Evolutionary conservation across 2,113 vertebrate species (phyloP), one percentile per base, ranked within the genome.

Genomic region (Clarias macrocephalus): DNA sequence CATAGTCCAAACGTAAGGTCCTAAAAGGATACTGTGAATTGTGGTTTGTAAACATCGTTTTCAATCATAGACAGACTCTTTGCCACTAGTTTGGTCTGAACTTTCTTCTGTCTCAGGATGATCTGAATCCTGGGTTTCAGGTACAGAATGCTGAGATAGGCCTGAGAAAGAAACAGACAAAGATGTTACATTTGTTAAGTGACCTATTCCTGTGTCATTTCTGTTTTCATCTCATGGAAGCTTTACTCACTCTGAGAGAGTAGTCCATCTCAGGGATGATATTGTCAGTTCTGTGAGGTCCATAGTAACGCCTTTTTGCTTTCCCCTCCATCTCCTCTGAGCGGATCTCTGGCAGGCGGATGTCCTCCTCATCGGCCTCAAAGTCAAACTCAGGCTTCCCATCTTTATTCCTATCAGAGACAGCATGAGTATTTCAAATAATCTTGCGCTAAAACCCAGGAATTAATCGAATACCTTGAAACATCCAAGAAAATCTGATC

Each of bases 71-170:
- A 93, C 91, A 96, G 93, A 85, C 93, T 96, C 92, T 95, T 96
- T 21, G 94, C 91, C 63, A 96, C 94, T 90, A 96, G 91, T 88
- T 95, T 95, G 54, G 94, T 91, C 72, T 91, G 92, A 90, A 96
- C 94, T 88, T 96, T 96, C 93, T 94, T 95, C 88, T 95, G 92
- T 88, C 95, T 89, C 70, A 96, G 92, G 86, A 96, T 85, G 77
- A 97, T 93, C 91, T 96, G 96, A 86, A 94, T 95, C 80, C 94
- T 92, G 18, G 96, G 96, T 91, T 96, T 96, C 92, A 97, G 94
- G 86, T 97, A 96, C 42, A 97, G 91, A 91, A 96, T 94, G 87
- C 95, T 93, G 90, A 96, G 95, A 91, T 95, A 96, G 30, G 94
- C 95, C 96, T 97, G 93, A 66, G 37, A 85, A 16, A 86, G 28